Evolutionary conservation across 2,888 invertebrate genomes (phyloP).

Genomic region (Callinectes sapidus): DNA sequence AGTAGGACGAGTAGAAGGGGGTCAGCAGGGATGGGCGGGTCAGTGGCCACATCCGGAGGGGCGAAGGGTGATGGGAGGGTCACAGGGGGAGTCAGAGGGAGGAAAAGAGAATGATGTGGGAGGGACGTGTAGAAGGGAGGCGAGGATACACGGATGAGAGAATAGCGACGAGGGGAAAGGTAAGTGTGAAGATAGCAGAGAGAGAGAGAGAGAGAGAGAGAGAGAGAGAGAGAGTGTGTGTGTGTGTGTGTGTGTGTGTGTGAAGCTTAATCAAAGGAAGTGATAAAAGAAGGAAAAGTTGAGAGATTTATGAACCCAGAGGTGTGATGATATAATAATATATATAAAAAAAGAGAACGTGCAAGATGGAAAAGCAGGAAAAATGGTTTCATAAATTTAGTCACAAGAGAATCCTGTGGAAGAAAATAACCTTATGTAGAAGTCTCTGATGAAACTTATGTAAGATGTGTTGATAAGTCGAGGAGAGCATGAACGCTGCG

Average conservation of each 20-base stretch:
- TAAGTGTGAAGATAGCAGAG: background rate
- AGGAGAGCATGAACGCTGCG: background rate
- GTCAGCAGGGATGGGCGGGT: constrained; percentile 14
- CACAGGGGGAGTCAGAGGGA: background rate
- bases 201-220: constrained; percentile 51
- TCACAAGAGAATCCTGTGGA: background rate
- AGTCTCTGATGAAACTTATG: too few relatives aligned
- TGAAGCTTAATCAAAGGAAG: constrained; percentile 12
- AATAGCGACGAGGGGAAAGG: background rate
- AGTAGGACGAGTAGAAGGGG: background rate
- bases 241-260: background rate
- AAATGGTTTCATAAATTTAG: background rate
- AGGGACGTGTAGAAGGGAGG: background rate
- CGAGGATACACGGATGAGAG: background rate
- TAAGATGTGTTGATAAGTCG: too few relatives aligned
- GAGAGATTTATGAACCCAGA: background rate
- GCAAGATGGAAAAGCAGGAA: background rate
- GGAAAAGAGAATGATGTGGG: constrained; percentile 35
- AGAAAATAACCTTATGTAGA: background rate
- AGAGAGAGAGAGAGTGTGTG: constrained; percentile 44
- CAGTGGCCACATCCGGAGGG: constrained; percentile 28
- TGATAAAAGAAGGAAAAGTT: background rate
- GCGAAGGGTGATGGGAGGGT: constrained; percentile 31
- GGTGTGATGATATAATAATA: background rate
- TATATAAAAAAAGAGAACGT: background rate